Evolutionary conservation across 2,888 invertebrate species (phyloP), one percentile per base, ranked within the genome.

Genomic region (Hedychridium roseum): DNA sequence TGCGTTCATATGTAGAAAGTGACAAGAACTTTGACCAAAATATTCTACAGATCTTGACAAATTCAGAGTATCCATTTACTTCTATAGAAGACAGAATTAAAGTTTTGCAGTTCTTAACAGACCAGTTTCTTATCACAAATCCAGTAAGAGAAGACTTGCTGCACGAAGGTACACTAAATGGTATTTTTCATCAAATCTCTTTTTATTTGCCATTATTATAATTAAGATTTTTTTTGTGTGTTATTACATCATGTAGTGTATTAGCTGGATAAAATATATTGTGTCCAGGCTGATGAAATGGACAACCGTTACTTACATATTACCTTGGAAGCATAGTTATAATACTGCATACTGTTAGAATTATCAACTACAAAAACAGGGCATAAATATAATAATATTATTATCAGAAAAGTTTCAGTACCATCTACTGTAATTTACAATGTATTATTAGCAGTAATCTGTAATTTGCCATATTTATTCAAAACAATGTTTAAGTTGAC

Each of bases 81-180:
- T 81, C 82, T 38, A 84, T 92, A 28, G 90, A 91, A 57, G 86
- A 92, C 70, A 85, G 94, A 63, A 81, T 96, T 47, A 84, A 84
- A 69, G 90, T 96, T 42, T 81, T 97, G 45, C 91, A 94, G 74
- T 96, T 95, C 81, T 82, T 99, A 70, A 93, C 94, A 63, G 95
- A 97, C 82, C 91, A 95, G 72, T 96, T 97, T 83, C 83, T 99
- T 43, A 91, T 92, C 38, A 94, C 96, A 27, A 94, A 91, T 79
- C 91, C 92, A 51, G 94, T 97, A 7, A 83, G 97, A 66, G 97
- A 97, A 81, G 93, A 97, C 80, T 86, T 98, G 65, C 83, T 92
- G 40, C 94, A 92, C 81, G 96, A 97, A 86, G 96, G 96, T 83
- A 84, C 15, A 32, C 7, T 21, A 42, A 47, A 21, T 9, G 2